These are phyloP conservation scores for Xiphydria camelus DNA, from an alignment of 2,888 invertebrate species.

Conservation along the genomic window DNA sequence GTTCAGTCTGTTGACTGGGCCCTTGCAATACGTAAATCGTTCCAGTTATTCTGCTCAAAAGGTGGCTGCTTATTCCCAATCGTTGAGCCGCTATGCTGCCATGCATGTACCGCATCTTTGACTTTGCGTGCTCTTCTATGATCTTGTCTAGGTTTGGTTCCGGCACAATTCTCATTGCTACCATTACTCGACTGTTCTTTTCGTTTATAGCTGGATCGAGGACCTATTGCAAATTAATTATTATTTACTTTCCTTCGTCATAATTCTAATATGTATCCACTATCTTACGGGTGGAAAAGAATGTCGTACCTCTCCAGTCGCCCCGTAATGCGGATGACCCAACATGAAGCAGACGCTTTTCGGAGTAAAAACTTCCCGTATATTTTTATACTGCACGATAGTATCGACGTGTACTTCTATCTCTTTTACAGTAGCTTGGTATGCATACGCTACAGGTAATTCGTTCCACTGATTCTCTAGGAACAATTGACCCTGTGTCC, in stretches of 20 bases:
- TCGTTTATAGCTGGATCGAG: slow-evolving; percentile 61
- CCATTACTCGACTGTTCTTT: slow-evolving; percentile 66
- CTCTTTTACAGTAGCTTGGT: slow-evolving; percentile 69
- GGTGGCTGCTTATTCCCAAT: slow-evolving; percentile 68
- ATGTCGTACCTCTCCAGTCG: slow-evolving; percentile 73
- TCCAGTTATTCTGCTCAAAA: slow-evolving; percentile 86
- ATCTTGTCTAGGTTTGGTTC: slow-evolving; percentile 59
- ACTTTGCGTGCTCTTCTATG: slow-evolving; percentile 43
- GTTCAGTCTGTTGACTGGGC: slow-evolving; percentile 55
- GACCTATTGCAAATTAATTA: slow-evolving; percentile 56
- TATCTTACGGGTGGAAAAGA: too few relatives aligned
- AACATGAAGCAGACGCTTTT: slow-evolving; percentile 76
- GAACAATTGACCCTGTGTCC: slow-evolving; percentile 65
- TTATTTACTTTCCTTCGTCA: too few relatives aligned
- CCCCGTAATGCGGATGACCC: slow-evolving; percentile 79
- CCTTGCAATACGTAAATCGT: slow-evolving; percentile 71
- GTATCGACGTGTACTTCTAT: slow-evolving; percentile 58
- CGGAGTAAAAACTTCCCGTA: slow-evolving; percentile 70
- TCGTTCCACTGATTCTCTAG: slow-evolving; percentile 75
- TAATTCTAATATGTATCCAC: too few relatives aligned
- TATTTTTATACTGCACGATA: slow-evolving; percentile 54
- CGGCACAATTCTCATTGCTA: slow-evolving; percentile 59
- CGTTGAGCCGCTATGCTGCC: slow-evolving; percentile 65
- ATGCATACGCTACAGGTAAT: slow-evolving; percentile 67
- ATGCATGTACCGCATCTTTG: slow-evolving; percentile 60